Evolutionary conservation across 2,888 invertebrate species (phyloP).

Genomic region (Apoda limacodes): DNA sequence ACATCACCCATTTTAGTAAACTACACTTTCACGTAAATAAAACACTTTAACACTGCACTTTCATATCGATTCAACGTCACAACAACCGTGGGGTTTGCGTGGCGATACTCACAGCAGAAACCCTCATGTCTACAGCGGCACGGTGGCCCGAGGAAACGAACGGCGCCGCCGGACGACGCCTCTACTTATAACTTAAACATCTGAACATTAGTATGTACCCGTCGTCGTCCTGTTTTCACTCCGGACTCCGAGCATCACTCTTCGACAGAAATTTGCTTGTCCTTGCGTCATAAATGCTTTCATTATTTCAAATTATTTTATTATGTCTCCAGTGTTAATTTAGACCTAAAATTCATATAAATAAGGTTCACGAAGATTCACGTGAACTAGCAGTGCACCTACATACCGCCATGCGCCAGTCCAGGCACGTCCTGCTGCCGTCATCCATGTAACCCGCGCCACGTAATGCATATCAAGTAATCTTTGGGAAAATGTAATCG

Average conservation of each 20-base stretch:
- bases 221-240: constrained; percentile 46
- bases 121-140: constrained; percentile 41
- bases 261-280: neutral
- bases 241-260: constrained; percentile 45
- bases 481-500: constrained; percentile 52
- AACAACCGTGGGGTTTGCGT: constrained; percentile 18
- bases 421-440: constrained; percentile 46
- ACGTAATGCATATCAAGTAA: constrained; percentile 43
- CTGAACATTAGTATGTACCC: constrained; percentile 51
- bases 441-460: constrained; percentile 53
- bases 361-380: no score
- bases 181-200: constrained; percentile 60
- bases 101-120: constrained; percentile 41
- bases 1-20: constrained; percentile 34
- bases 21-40: constrained; percentile 18
- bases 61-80: constrained; percentile 12
- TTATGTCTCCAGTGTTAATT: no score
- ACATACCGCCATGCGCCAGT: no score
- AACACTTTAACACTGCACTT: constrained; percentile 26
- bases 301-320: constrained; percentile 28
- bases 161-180: constrained; percentile 34
- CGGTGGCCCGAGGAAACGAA: constrained; percentile 42
- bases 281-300: neutral
- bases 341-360: no score
- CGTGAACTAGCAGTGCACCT: no score